These are phyloP conservation scores for Cactoblastis cactorum DNA, from an alignment of 2,888 invertebrate species.

Conservation along the genomic window DNA sequence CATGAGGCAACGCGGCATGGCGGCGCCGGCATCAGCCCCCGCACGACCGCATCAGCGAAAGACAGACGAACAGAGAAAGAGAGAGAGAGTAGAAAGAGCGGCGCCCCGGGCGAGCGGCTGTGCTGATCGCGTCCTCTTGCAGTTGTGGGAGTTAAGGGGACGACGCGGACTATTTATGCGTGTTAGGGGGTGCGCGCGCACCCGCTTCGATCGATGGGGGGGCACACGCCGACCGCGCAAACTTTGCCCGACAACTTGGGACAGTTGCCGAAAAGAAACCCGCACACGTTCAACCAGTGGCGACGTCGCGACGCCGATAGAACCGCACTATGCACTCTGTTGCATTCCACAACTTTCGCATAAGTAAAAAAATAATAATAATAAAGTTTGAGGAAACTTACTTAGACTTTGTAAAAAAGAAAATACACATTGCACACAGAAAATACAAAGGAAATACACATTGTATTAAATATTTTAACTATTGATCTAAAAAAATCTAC, in stretches of 20 bases:
- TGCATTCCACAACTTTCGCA: neutral
- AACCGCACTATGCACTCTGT: neutral
- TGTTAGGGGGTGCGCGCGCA: constrained; percentile 64
- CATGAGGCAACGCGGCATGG: constrained; percentile 97
- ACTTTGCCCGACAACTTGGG: constrained; percentile 63
- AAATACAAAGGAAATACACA: no score
- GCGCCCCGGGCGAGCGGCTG: constrained; percentile 75
- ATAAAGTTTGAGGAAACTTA: neutral
- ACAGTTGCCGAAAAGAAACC: constrained; percentile 50
- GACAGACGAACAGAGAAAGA: constrained; percentile 77
- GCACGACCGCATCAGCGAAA: constrained; percentile 75
- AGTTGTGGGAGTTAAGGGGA: constrained; percentile 71
- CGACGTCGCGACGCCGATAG: constrained; percentile 25
- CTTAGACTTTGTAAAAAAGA: no score
- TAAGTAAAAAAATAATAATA: neutral
- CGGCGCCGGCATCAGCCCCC: constrained; percentile 79
- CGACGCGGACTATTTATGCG: constrained; percentile 71
- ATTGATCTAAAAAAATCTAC: no score
- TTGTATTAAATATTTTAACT: no score
- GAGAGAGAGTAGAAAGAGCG: constrained; percentile 76
- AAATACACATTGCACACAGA: no score
- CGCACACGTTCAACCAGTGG: constrained; percentile 66
- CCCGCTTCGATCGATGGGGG: constrained; percentile 63
- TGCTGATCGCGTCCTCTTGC: constrained; percentile 78
- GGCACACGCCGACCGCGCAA: constrained; percentile 51